Evolutionary conservation across 2,113 vertebrate species (phyloP).

Genomic region (Chelonoidis abingdonii): DNA sequence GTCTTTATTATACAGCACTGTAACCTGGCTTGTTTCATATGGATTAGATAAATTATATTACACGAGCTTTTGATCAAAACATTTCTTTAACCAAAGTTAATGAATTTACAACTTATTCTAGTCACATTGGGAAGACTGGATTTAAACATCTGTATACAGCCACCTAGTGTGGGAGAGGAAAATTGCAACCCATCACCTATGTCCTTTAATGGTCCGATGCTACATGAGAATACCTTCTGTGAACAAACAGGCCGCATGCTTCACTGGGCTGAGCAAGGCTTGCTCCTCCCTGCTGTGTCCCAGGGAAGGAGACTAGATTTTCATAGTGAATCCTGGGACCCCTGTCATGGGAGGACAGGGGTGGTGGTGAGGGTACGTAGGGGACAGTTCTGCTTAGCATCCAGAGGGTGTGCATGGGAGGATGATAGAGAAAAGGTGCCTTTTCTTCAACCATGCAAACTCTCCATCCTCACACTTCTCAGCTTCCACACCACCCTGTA

Average conservation of each 20-base stretch:
- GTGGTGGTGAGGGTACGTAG: background rate
- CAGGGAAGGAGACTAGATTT: background rate
- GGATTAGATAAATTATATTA: background rate
- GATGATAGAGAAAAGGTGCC: background rate
- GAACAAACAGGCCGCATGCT: background rate
- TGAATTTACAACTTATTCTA: background rate
- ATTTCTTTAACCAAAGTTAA: background rate
- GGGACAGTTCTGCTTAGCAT: background rate
- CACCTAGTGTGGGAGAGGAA: constrained; percentile 41
- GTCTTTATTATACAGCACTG: background rate
- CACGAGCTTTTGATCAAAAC: background rate
- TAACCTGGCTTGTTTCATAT: background rate
- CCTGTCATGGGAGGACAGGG: background rate
- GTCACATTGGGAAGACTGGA: background rate
- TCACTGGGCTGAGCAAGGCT: background rate
- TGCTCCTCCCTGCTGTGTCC: background rate
- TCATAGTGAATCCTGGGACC: background rate
- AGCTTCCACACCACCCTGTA: background rate
- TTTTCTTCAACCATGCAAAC: background rate
- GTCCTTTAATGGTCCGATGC: rapidly evolving
- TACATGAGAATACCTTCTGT: background rate
- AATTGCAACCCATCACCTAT: background rate
- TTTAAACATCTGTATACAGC: constrained; percentile 22
- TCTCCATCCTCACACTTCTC: background rate
- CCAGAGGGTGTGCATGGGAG: background rate